Evolutionary conservation across 2,797 vertebrate species (phyloP), one percentile per base, ranked within the genome.

Genomic region (Pseudopleuronectes americanus): DNA sequence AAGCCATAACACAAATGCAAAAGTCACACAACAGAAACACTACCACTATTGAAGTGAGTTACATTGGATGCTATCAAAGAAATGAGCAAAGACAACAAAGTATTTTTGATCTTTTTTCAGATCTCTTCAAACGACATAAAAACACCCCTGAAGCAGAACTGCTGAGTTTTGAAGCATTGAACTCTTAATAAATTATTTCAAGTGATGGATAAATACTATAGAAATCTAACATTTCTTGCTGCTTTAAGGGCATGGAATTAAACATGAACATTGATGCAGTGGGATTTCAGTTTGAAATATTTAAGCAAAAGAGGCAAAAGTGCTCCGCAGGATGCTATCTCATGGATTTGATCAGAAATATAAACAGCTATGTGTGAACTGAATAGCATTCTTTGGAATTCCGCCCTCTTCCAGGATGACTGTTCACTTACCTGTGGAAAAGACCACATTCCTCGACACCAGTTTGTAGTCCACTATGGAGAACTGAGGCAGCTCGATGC

Each of bases 401-500:
- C 13, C 4, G 12, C 58, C 8, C 19, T 67, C 36, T 26, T 45
- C 17, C 31, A 33, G 12, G 7, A n/a, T n/a, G 43, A 22, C 5
- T 52, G n/a, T 51, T 38, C n/a, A 81, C 89, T 92, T 89, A 95
- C 97, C 97, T 93, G 98, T 99, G 89, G 98, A 98, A 88, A 99
- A 99, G 84, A 98, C 97, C 69, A 99, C 97, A 68, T 99, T 99
- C 87, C 95, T 96, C 26, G 97, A 99, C 83, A 99, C 97, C 86
- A 99, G 94, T 65, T 96, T 97, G 65, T 99, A 96, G 86, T 98
- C 95, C 58, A 99, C 97, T 0, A 99, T 99, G 69, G 97, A 99
- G 93, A 99, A 99, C 90, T 99, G 98, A 17, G 98, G 98, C 72
- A 99, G 96, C 83, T 99, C 97, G 21, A 99, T 99, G 71, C 96